Evolutionary conservation across 2,888 invertebrate genomes (phyloP).

Genomic region (Tenodera sinensis): DNA sequence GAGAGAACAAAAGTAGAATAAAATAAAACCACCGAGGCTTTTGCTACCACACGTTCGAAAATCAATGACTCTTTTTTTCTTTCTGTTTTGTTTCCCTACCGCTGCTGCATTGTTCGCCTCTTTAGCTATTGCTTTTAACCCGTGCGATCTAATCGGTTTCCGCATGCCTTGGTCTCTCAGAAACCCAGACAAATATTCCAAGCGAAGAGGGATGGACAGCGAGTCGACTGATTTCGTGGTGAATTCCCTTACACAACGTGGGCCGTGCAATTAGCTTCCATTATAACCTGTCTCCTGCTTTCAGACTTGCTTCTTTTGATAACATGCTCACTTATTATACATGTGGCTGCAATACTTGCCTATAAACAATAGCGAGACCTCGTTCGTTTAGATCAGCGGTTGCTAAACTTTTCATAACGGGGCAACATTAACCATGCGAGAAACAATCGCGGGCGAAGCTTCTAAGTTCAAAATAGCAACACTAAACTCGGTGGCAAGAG

Average conservation of each 20-base stretch:
- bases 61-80: neutral
- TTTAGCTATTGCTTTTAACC: neutral
- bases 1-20: neutral
- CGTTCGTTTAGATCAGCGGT: no score
- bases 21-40: neutral
- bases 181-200: neutral
- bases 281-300: neutral
- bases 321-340: no score
- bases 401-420: no score
- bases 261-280: neutral
- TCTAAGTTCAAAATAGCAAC: no score
- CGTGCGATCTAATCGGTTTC: neutral
- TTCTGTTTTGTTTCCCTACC: neutral
- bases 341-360: no score
- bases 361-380: no score
- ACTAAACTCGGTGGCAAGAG: no score
- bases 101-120: constrained; percentile 1
- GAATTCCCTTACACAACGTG: neutral
- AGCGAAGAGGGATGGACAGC: neutral
- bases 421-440: no score
- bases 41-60: neutral
- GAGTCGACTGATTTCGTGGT: neutral
- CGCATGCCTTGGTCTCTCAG: neutral
- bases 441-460: no score
- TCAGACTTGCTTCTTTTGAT: neutral